Percentiles rank a stretch among this genome's conserved stretches.
phyloP scores from a whole-genome alignment of 1,140 invertebrate genomes.

The Helicoverpa zea region DNA sequence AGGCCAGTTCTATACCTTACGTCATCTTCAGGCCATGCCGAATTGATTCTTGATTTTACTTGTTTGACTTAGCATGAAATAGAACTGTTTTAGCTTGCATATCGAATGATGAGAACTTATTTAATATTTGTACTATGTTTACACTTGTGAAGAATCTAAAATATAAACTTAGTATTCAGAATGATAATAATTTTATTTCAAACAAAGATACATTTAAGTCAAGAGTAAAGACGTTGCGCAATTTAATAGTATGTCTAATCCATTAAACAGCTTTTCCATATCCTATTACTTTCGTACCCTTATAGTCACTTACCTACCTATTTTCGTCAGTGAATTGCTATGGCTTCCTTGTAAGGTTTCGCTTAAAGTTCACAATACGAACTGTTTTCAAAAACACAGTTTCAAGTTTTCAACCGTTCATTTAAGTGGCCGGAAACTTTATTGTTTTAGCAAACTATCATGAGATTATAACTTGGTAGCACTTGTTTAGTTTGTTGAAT shows the following conservation, averaged over 20 bases:
- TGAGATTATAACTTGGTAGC: slow-evolving; percentile 3
- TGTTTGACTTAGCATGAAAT: slow-evolving; percentile 55
- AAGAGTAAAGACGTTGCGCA: slow-evolving; percentile 3
- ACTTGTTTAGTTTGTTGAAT: slow-evolving; percentile 5
- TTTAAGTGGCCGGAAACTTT: slow-evolving; percentile 11
- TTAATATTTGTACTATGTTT: not conserved
- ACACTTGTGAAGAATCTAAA: not conserved
- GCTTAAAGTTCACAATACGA: slow-evolving; percentile 55
- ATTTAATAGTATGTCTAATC: slow-evolving; percentile 21
- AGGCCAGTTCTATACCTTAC: slow-evolving; percentile 59
- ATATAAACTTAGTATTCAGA: not conserved
- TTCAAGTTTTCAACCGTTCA: slow-evolving; percentile 28
- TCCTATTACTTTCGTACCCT: slow-evolving; percentile 58
- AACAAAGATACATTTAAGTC: not conserved
- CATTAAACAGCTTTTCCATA: slow-evolving; percentile 49
- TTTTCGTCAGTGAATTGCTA: slow-evolving; percentile 53
- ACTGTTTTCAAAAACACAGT: slow-evolving; percentile 45
- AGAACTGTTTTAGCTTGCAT: slow-evolving; percentile 22
- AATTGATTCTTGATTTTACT: slow-evolving; percentile 73
- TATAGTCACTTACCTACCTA: slow-evolving; percentile 54
- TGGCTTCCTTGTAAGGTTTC: slow-evolving; percentile 62
- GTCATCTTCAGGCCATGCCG: slow-evolving; percentile 65
- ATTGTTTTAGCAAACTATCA: slow-evolving; percentile 25
- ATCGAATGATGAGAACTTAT: not conserved
- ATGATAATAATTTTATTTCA: not conserved